These are phyloP conservation scores for Helicorthomorpha holstii DNA, from an alignment of 1,140 invertebrate genomes.

Conservation along the genomic window DNA sequence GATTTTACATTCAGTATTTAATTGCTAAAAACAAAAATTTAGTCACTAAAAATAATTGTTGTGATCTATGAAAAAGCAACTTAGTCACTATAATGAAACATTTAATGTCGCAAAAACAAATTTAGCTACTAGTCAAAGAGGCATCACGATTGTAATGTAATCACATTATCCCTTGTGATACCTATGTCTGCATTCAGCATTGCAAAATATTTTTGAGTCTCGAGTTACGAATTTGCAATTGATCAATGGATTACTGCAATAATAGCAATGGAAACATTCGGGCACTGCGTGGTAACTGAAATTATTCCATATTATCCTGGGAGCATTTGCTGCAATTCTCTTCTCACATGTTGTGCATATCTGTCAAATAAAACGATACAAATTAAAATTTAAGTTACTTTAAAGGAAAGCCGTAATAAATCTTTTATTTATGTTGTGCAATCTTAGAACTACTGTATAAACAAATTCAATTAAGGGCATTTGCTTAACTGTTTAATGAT, in stretches of 20 bases:
- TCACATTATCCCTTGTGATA: too few species aligned
- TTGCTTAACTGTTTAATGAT: neutral
- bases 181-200: slow-evolving; percentile 33
- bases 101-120: too few species aligned
- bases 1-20: too few species aligned
- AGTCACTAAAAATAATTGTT: too few species aligned
- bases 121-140: too few species aligned
- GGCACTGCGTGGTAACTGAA: slow-evolving; percentile 47
- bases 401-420: neutral
- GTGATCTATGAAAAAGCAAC: too few species aligned
- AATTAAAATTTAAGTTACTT: neutral
- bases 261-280: slow-evolving; percentile 52
- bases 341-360: slow-evolving; percentile 49
- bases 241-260: slow-evolving; percentile 50
- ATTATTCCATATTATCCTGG: slow-evolving; percentile 44
- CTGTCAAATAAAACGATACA: slow-evolving; percentile 29
- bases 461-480: neutral
- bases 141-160: too few species aligned
- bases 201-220: slow-evolving; percentile 16
- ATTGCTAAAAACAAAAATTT: too few species aligned
- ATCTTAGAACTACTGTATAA: neutral
- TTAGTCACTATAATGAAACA: too few species aligned
- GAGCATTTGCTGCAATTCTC: slow-evolving; percentile 53
- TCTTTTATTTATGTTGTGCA: neutral
- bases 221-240: slow-evolving; percentile 37